Evolutionary conservation across 2,888 invertebrate species (phyloP).

Genomic region (Ganaspis brasiliensis): DNA sequence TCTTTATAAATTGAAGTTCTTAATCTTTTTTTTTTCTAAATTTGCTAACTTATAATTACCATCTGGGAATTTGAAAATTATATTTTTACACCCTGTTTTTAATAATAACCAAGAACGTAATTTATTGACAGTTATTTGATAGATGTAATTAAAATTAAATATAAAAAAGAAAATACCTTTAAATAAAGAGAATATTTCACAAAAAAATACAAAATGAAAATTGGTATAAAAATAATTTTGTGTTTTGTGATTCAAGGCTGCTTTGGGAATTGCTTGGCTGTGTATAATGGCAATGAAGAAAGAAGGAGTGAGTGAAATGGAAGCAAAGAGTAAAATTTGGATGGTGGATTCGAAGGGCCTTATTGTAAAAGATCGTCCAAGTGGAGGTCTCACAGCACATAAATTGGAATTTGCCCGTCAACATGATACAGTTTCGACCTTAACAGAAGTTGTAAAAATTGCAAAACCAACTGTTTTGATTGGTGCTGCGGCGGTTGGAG

Average conservation of each 20-base stretch:
- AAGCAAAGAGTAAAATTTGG: slow-evolving; percentile 93
- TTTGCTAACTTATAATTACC: no score
- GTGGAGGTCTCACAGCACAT: slow-evolving; percentile 90
- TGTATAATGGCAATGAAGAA: slow-evolving; percentile 95
- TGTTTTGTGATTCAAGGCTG: slow-evolving; percentile 84
- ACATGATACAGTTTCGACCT: slow-evolving; percentile 87
- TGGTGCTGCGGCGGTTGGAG: slow-evolving; percentile 96
- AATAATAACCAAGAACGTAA: no score
- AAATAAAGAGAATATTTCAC: no score
- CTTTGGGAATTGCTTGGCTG: slow-evolving; percentile 95
- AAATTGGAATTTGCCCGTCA: slow-evolving; percentile 92
- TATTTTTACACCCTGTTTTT: no score
- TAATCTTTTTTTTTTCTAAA: no score
- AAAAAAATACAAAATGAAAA: no score
- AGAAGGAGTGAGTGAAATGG: slow-evolving; percentile 89
- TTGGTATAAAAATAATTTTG: no score
- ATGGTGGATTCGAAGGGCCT: slow-evolving; percentile 98
- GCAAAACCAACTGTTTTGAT: slow-evolving; percentile 95
- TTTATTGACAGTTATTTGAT: no score
- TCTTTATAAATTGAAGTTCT: no score
- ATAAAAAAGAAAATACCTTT: no score
- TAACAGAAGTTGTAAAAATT: slow-evolving; percentile 90
- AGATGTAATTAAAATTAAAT: no score
- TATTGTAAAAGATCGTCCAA: slow-evolving; percentile 92
- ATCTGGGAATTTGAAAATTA: no score